Conservation (phyloP, 2,113 vertebrate genomes). For the Hippolais icterina region DNA sequence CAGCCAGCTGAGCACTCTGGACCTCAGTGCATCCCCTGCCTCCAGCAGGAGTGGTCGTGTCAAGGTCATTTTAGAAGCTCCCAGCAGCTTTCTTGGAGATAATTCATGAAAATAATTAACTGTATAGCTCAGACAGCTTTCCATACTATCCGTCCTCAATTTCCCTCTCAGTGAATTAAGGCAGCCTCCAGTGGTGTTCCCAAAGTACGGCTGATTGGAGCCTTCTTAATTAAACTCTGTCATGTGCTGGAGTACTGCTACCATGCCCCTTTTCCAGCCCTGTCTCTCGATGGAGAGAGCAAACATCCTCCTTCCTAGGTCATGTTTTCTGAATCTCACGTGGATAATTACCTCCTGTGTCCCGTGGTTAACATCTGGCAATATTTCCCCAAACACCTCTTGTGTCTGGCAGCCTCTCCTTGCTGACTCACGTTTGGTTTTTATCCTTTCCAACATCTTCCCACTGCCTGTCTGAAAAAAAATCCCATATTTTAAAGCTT, state of each 20-base stretch:
- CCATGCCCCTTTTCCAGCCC: neutral
- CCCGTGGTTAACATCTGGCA: constrained; percentile 46
- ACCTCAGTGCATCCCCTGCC: neutral
- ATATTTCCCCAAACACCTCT: neutral
- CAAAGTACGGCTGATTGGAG: neutral
- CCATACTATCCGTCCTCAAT: neutral
- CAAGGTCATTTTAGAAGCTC: neutral
- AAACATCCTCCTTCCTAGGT: constrained; percentile 7
- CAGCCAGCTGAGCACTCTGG: neutral
- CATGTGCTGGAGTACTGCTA: neutral
- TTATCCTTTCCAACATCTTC: neutral
- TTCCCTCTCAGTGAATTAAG: neutral
- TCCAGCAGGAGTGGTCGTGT: neutral
- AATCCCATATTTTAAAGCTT: neutral
- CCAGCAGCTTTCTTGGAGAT: neutral
- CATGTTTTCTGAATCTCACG: neutral
- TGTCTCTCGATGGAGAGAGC: neutral
- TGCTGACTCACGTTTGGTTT: constrained; percentile 18
- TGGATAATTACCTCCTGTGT: constrained; percentile 34
- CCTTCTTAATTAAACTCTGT: neutral
- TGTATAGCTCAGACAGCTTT: neutral
- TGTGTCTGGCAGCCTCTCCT: neutral
- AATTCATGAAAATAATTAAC: neutral
- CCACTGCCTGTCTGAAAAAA: neutral
- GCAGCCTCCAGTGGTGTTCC: neutral